phyloP scores from a whole-genome alignment of 37 sponge, comb jelly and placozoan genomes.

The Crambe crambe region DNA sequence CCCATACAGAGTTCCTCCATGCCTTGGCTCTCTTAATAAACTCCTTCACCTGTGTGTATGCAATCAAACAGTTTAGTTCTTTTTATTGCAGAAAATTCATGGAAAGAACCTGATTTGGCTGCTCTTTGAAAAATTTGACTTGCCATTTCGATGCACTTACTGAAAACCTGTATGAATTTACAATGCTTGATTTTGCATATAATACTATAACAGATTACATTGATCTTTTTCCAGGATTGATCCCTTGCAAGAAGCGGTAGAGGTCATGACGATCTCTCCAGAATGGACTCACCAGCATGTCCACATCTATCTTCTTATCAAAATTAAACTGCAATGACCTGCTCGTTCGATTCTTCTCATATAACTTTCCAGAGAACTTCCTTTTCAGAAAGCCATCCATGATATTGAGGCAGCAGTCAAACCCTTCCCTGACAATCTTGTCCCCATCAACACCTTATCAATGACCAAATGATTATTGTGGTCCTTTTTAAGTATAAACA shows the following conservation, averaged over 20 bases:
- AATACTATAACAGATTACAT: not conserved
- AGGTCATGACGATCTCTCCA: conserved; percentile 17
- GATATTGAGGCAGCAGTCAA: not conserved
- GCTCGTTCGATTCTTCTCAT: not conserved
- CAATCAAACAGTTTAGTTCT: not conserved
- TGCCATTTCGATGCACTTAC: conserved; percentile 56
- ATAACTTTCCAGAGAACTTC: not conserved
- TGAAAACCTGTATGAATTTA: conserved; percentile 34
- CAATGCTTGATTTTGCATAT: not conserved
- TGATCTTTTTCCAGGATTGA: not conserved
- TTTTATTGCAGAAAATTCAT: not conserved
- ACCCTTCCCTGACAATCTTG: conserved; percentile 3
- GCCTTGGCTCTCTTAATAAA: conserved; percentile 65
- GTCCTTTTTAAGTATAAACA: too few species aligned
- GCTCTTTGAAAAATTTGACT: conserved; percentile 31
- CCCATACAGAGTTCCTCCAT: conserved; percentile 53
- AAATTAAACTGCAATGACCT: conserved; percentile 8
- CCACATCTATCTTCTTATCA: conserved; percentile 32
- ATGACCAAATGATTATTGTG: too few species aligned
- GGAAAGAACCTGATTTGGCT: conserved; percentile 27
- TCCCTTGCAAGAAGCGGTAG: conserved; percentile 22
- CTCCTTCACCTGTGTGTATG: conserved; percentile 23
- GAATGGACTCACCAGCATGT: conserved; percentile 54
- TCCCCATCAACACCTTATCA: conserved; percentile 20
- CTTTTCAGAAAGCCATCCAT: not conserved